These are phyloP conservation scores for Archaeoteleia sp. DNA, from an alignment of 2,888 invertebrate species.

Conservation along the genomic window DNA sequence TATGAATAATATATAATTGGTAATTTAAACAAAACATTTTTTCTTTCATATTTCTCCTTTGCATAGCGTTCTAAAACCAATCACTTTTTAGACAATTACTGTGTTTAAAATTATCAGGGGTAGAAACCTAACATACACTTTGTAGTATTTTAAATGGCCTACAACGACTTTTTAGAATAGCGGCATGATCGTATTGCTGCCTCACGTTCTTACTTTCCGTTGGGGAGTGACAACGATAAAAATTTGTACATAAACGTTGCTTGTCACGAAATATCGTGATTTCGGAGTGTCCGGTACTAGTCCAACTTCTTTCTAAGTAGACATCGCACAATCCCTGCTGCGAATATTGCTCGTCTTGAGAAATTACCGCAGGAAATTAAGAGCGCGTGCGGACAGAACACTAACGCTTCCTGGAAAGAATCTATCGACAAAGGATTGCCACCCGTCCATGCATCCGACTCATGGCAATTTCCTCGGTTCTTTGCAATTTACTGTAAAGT, in stretches of 20 bases:
- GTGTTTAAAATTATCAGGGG: neutral
- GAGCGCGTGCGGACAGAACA: constrained; percentile 59
- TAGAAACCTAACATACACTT: neutral
- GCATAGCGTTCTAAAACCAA: no score
- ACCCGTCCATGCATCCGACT: constrained; percentile 58
- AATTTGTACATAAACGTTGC: constrained; percentile 53
- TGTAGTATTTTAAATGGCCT: neutral
- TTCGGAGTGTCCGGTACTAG: constrained; percentile 23
- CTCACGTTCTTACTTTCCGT: constrained; percentile 9
- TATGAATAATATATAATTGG: no score
- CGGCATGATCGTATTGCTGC: constrained; percentile 3
- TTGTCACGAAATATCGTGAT: constrained; percentile 55
- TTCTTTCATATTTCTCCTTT: no score
- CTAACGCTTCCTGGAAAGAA: constrained; percentile 66
- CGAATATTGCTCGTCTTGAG: constrained; percentile 53
- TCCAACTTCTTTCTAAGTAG: constrained; percentile 14
- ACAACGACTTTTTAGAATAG: constrained; percentile 1
- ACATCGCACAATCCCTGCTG: constrained; percentile 51
- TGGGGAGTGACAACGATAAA: constrained; percentile 40
- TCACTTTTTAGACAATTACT: no score
- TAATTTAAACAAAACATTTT: no score
- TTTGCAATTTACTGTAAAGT: constrained; percentile 65
- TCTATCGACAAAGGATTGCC: constrained; percentile 62
- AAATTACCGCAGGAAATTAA: constrained; percentile 66
- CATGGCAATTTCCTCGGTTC: constrained; percentile 61